Conservation (phyloP, 2,797 vertebrate genomes). For the Selene dorsalis region DNA sequence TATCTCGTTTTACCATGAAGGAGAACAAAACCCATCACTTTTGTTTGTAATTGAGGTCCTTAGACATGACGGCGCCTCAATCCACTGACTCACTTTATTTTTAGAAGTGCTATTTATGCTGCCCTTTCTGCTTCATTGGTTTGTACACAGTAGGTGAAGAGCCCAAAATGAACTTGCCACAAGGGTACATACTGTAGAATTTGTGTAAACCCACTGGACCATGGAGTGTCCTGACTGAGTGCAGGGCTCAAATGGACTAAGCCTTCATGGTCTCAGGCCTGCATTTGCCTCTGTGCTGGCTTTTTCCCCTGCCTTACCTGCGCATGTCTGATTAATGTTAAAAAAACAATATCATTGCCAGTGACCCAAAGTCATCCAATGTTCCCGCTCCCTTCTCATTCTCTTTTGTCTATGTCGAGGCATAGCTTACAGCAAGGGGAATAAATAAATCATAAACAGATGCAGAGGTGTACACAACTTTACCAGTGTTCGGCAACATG, state of each 20-base stretch:
- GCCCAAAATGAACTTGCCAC: slow-evolving; percentile 43
- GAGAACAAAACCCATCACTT: slow-evolving; percentile 44
- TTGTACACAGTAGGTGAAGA: slow-evolving; percentile 47
- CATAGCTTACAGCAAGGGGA: slow-evolving; percentile 34
- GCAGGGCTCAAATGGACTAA: slow-evolving; percentile 29
- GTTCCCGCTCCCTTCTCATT: slow-evolving; percentile 48
- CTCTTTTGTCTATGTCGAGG: slow-evolving; percentile 39
- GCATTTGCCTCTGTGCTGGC: slow-evolving; percentile 5
- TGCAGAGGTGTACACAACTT: slow-evolving; percentile 29
- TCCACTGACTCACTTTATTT: slow-evolving; percentile 53
- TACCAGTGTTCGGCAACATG: slow-evolving; percentile 17
- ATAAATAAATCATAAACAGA: slow-evolving; percentile 71
- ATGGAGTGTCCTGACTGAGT: slow-evolving; percentile 29
- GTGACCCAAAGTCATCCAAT: slow-evolving; percentile 38
- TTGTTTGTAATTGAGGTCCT: slow-evolving; percentile 27
- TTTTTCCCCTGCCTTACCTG: not conserved
- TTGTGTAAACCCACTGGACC: slow-evolving; percentile 52
- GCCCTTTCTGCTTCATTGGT: slow-evolving; percentile 53
- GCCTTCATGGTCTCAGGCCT: slow-evolving; percentile 19
- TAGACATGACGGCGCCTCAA: slow-evolving; percentile 40
- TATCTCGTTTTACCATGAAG: slow-evolving; percentile 39
- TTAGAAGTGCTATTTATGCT: slow-evolving; percentile 62
- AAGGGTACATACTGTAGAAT: slow-evolving; percentile 44
- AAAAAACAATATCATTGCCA: slow-evolving; percentile 12
- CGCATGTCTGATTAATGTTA: slow-evolving; percentile 9